Evolutionary conservation across 1,140 invertebrate genomes (phyloP), one percentile per base, ranked within the genome.

Genomic region (Drosophila asahinai): DNA sequence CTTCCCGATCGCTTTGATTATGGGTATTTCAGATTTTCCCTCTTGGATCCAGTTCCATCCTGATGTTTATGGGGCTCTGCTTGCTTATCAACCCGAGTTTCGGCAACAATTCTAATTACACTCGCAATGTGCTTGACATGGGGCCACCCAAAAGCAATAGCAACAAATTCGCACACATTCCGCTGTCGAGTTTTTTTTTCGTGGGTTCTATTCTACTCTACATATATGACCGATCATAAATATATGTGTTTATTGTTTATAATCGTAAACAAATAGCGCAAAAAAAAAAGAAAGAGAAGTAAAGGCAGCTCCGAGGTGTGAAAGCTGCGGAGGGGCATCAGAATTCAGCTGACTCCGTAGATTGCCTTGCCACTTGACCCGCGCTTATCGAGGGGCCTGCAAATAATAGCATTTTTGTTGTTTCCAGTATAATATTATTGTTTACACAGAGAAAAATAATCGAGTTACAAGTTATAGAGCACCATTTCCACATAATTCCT

Each of bases 171-270:
- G 77, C 73, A 48, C 49, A 68, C 40, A 74, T 78, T 84, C 63
- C 64, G 11, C 12, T 58, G 63, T 65, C 60, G 33, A 66, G 63
- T 47, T 61, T 48, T 47, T 64, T 64, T 48, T 36, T 40, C n/a
- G 30, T 38, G 36, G 43, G 19, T 40, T 70, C 42, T 19, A 67
- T 68, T 80, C 58, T 80, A 83, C 71, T 80, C 58, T 80, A 80
- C 71, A 80, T 67, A 83, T 76, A 80, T 49, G 65, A 48, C 66
- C 63, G 48, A 19, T 54, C 64, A 73, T 86, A 86, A 87, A 86
- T 64, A 38, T 55, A 40, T 57, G 19, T 77, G 80, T 77, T 66
- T 86, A 70, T 79, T 81, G 59, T 86, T 78, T 72, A 75, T 49
- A 77, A 74, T 86, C 74, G 63, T 66, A 58, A 76, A 80, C 66